These are phyloP conservation scores for Galleria mellonella DNA, from an alignment of 1,140 invertebrate species.

Conservation along the genomic window DNA sequence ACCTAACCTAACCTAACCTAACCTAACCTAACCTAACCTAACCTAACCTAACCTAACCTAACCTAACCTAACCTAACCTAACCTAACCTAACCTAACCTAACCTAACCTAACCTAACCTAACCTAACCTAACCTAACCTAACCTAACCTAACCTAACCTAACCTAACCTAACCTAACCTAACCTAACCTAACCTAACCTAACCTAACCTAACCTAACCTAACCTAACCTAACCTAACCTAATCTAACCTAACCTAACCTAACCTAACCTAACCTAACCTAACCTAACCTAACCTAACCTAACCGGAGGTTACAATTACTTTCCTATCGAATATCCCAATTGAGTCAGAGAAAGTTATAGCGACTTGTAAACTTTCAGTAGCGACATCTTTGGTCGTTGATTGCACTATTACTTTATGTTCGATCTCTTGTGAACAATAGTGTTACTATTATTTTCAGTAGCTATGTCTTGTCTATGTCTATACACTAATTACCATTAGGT, in stretches of 20 bases:
- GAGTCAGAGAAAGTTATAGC: too few species aligned
- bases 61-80: constrained; percentile 24
- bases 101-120: constrained; percentile 37
- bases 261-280: constrained; percentile 30
- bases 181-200: constrained; percentile 28
- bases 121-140: constrained; percentile 27
- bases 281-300: constrained; percentile 20
- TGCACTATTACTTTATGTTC: too few species aligned
- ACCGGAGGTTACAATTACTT: too few species aligned
- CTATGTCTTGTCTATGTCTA: too few species aligned
- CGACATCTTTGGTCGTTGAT: too few species aligned
- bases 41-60: constrained; percentile 34
- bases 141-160: constrained; percentile 22
- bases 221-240: constrained; percentile 23
- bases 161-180: constrained; percentile 26
- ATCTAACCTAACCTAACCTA: constrained; percentile 18
- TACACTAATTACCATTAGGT: too few species aligned
- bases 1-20: constrained; percentile 65
- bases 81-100: constrained; percentile 51
- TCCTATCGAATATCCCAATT: too few species aligned
- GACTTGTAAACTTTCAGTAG: too few species aligned
- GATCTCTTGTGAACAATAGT: too few species aligned
- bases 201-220: constrained; percentile 24
- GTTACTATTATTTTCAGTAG: too few species aligned
- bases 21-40: constrained; percentile 37